Base-by-base conservation (phyloP, 2,113 vertebrate species). In the Aegithalos caudatus region DNA sequence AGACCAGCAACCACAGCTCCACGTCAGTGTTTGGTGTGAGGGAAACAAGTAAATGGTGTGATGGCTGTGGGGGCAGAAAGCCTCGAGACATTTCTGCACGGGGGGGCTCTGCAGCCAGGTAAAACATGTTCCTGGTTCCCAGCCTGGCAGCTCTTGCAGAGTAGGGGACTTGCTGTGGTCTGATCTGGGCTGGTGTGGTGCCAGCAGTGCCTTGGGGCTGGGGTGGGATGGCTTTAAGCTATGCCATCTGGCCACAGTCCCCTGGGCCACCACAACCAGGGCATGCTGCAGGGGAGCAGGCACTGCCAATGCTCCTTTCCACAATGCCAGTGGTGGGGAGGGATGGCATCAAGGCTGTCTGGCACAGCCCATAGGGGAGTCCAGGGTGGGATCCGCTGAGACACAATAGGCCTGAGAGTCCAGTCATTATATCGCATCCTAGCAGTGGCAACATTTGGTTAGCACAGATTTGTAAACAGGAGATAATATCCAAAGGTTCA, bases 121-220 rank as follows among this genome's bases (percentile, higher is more conserved):
- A 58, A 65, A 65, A 65, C 2, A 17, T 1, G 2, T 25, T 73
- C 54, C 64, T 3, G 6, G 7, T n/a, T 70, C 23, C 60, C 70
- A 82, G 65, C 27, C 37, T 65, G 67, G 23, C 54, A 70, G 76
- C 62, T 73, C 56, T 40, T 42, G 64, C 38, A 27, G 42, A 86
- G n/a, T 38, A n/a, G 48, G 18, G 56, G 19, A 20, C 50, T 70
- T 5, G 2, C 25, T 45, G 60, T 6, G n/a, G 24, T 31, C 53
- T 71, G 80, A 74, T 70, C 18, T 0, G 0, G 70, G 71, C 50
- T 86, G 95, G 71, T 54, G 44, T 1, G 1, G 24, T 70, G 79
- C 90, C 92, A 90, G 79, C 45, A 93, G 38, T 70, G 92, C 92
- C 91, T 14, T 74, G 64, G 92, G 80, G 91, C 92, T 78, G 82